Evolutionary conservation across 2,888 invertebrate genomes (phyloP).

Genomic region (Ophioninae sp.): DNA sequence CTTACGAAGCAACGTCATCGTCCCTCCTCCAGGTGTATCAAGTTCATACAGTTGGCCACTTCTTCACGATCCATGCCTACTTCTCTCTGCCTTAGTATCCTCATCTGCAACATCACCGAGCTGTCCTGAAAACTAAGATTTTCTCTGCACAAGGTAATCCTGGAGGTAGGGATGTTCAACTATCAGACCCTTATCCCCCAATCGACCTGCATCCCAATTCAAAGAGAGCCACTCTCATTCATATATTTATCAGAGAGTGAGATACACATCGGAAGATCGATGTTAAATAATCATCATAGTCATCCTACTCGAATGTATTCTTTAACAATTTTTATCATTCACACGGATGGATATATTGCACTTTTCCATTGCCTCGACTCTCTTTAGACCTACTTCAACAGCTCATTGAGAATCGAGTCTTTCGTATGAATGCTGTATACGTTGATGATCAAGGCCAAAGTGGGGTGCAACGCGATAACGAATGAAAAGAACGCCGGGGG

Average conservation of each 20-base stretch:
- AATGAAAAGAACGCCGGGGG: not conserved
- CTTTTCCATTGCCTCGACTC: conserved; percentile 39
- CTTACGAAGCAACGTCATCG: conserved; percentile 50
- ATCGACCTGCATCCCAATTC: conserved; percentile 46
- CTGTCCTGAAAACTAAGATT: not conserved
- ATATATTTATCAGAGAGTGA: too few relatives aligned
- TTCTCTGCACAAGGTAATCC: too few relatives aligned
- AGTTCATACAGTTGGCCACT: conserved; percentile 45
- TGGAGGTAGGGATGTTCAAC: too few relatives aligned
- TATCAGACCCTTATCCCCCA: conserved; percentile 50
- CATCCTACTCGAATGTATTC: conserved; percentile 48
- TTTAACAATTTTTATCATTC: conserved; percentile 64
- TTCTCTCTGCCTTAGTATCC: conserved; percentile 50
- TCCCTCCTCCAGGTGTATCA: conserved; percentile 50
- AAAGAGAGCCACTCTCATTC: too few relatives aligned
- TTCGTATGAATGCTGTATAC: conserved; percentile 47
- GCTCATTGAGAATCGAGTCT: conserved; percentile 71
- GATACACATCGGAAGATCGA: too few relatives aligned
- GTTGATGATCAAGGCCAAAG: conserved; percentile 43
- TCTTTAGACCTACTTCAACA: conserved; percentile 75
- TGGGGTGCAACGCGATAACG: conserved; percentile 8
- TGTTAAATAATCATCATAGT: conserved; percentile 28
- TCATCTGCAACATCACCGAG: conserved; percentile 13
- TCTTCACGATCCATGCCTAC: conserved; percentile 31
- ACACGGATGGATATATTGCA: conserved; percentile 40